Conservation (phyloP, 2,888 invertebrate species). For the Philopedon plagiatum region DNA sequence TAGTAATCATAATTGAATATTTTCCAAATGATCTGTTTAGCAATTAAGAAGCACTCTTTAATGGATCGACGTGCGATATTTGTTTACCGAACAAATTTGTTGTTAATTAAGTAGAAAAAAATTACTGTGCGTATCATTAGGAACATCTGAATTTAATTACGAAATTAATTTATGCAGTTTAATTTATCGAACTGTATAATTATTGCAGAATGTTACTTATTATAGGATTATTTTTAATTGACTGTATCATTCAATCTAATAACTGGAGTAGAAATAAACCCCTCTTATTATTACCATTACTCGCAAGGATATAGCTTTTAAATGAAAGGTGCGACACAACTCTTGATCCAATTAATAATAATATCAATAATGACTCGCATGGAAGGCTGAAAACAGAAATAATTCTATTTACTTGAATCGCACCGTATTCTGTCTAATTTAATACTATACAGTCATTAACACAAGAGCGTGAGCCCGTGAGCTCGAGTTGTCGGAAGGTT, state of each 20-base stretch:
- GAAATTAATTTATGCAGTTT: too few species aligned
- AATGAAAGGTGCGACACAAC: background rate
- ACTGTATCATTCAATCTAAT: background rate
- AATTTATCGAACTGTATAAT: background rate
- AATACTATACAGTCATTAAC: too few species aligned
- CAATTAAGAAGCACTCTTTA: slow-evolving; percentile 5
- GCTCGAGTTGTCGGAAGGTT: too few species aligned
- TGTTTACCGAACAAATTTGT: background rate
- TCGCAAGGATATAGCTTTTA: background rate
- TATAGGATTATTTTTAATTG: background rate
- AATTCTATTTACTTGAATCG: too few species aligned
- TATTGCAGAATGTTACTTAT: background rate
- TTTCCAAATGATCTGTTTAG: background rate
- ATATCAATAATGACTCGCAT: too few species aligned
- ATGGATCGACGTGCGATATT: background rate
- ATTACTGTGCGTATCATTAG: background rate
- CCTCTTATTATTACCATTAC: background rate
- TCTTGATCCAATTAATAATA: too few species aligned
- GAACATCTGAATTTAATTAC: background rate
- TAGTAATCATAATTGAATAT: slow-evolving; percentile 8
- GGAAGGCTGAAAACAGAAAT: too few species aligned
- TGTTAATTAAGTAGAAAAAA: background rate
- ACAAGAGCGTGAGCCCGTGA: too few species aligned
- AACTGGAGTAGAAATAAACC: background rate
- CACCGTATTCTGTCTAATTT: too few species aligned